Evolutionary conservation across 2,888 invertebrate species (phyloP).

Genomic region (Epinotia ramella): DNA sequence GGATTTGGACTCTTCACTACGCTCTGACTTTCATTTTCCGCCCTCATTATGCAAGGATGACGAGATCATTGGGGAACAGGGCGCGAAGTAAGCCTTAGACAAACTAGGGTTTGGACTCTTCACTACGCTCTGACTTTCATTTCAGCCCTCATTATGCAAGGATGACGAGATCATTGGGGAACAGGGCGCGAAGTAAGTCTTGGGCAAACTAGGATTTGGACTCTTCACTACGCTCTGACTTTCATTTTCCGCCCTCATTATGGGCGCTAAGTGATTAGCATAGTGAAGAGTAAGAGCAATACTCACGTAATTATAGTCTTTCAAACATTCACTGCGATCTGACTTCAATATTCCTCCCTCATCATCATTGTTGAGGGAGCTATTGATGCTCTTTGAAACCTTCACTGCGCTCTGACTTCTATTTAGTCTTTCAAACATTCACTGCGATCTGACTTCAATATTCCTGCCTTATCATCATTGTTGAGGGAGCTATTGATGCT

Average conservation of each 20-base stretch:
- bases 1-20: neutral
- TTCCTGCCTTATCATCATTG: neutral
- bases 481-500: too few relatives aligned
- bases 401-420: too few relatives aligned
- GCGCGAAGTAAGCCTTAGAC: too few relatives aligned
- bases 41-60: conserved; percentile 40
- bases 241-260: neutral
- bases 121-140: too few relatives aligned
- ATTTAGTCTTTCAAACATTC: neutral
- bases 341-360: neutral
- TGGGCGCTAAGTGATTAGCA: too few relatives aligned
- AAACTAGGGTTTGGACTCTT: too few relatives aligned
- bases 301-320: too few relatives aligned
- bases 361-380: too few relatives aligned
- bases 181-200: conserved; percentile 62
- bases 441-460: neutral
- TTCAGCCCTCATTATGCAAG: conserved; percentile 28
- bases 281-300: too few relatives aligned
- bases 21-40: neutral
- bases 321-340: neutral
- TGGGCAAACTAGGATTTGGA: too few relatives aligned
- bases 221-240: neutral
- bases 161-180: conserved; percentile 58
- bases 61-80: conserved; percentile 57
- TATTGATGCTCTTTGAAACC: too few relatives aligned